Evolutionary conservation across 2,797 vertebrate genomes (phyloP).

Genomic region (Hapalemur alaotrensis): DNA sequence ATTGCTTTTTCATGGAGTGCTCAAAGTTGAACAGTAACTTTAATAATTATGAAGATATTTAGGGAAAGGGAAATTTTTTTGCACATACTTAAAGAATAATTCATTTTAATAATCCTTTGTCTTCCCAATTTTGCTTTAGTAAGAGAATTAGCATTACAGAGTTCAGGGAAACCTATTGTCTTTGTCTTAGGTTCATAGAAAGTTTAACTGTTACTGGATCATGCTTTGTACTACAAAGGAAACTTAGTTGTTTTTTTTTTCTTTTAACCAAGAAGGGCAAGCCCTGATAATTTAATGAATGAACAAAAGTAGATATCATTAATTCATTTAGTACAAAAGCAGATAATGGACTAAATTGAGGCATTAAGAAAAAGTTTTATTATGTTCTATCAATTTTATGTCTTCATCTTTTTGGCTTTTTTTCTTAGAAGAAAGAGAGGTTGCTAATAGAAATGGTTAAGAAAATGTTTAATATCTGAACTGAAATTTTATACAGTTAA

Average conservation of each 20-base stretch:
- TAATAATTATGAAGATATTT: slow-evolving; percentile 46
- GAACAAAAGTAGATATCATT: background rate
- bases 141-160: slow-evolving; percentile 19
- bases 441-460: slow-evolving; percentile 44
- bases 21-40: slow-evolving; percentile 40
- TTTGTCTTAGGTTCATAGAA: slow-evolving; percentile 35
- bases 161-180: slow-evolving; percentile 33
- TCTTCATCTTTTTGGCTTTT: slow-evolving; percentile 11
- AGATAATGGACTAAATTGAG: background rate
- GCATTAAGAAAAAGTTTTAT: background rate
- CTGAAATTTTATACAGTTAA: slow-evolving; percentile 40
- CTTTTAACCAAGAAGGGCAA: slow-evolving; percentile 4
- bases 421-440: background rate
- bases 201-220: slow-evolving; percentile 43
- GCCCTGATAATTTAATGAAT: slow-evolving; percentile 17
- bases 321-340: slow-evolving; percentile 38
- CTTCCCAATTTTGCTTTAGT: background rate
- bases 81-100: slow-evolving; percentile 32
- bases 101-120: slow-evolving; percentile 33
- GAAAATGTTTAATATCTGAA: slow-evolving; percentile 30
- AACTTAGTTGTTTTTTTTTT: slow-evolving; percentile 43
- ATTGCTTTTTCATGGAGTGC: background rate
- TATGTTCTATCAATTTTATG: slow-evolving; percentile 45
- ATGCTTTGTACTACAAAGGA: slow-evolving; percentile 47
- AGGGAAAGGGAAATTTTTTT: slow-evolving; percentile 4